Base-by-base conservation (phyloP, 2,113 vertebrate species). In the Laticauda laticaudata region DNA sequence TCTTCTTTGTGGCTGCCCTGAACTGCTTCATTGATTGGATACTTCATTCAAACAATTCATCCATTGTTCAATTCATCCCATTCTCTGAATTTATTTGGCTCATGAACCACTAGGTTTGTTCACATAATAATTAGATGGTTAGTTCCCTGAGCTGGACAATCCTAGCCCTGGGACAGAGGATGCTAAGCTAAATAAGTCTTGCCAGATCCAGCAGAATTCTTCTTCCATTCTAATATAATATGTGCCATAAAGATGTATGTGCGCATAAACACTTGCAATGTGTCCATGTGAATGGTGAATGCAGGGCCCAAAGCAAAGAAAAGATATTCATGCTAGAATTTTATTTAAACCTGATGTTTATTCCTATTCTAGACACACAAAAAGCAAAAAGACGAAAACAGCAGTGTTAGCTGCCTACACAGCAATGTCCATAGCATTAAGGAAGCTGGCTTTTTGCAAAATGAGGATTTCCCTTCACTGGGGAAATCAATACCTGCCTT, bases 401-500 rank as follows among this genome's bases (percentile, higher is more conserved):
- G 14, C n/a, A n/a, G 43, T 53, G 15, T 92, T 85, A 45, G 51
- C 81, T 92, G 57, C 53, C 64, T 85, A 3, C 39, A 4, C 10
- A 29, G 88, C 34, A 51, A 89, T 43, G 24, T 64, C 61, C 87
- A 81, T 55, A 59, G 55, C 54, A 89, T 61, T 87, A 64, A 34
- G 48, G 56, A 90, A 87, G 75, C 43, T 93, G 92, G 75, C 7
- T 86, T 88, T 92, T 55, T 89, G 61, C 91, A 43, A 29, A 0
- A 0, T 88, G 94, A 88, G 93, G 93, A 93, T 43, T 87, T 89
- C 89, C 0, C 0, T 53, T 55, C 23, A 64, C n/a, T 59, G 75
- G 89, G 92, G 81, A 90, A 93, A 90, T 93, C 81, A 93, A 93
- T 87, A 64, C 26, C 45, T 93, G 55, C 45, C 56, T 93, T 93